Percentiles rank a stretch among this genome's conserved stretches.
Conservation (phyloP, 2,797 vertebrate species). For the Scomberomorus guttatus region DNA sequence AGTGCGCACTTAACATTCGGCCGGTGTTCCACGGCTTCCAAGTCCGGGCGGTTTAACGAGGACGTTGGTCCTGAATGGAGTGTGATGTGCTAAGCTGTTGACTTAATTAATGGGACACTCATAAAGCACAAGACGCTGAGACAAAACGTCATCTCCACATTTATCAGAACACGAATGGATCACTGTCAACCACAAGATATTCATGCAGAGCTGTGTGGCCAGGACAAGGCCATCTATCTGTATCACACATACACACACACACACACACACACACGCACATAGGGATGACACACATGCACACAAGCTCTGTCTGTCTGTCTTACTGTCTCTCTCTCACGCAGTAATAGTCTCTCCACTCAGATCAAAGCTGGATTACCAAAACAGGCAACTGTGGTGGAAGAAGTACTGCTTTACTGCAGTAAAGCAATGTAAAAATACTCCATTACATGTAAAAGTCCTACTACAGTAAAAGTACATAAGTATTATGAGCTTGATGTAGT, state of each 20-base stretch:
- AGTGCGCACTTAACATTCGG: conserved; percentile 1
- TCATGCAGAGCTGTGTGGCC: not conserved
- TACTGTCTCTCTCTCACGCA: no score
- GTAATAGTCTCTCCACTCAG: no score
- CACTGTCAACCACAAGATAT: not conserved
- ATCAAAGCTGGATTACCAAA: no score
- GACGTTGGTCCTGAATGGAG: not conserved
- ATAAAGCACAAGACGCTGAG: conserved; percentile 8
- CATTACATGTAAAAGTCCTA: no score
- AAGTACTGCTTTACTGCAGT: no score
- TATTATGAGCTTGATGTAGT: no score
- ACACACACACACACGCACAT: conserved; percentile 75
- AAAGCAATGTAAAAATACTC: no score
- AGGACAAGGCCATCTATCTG: not conserved
- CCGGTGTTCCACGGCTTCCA: not conserved
- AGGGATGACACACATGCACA: conserved; percentile 51
- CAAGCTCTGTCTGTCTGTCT: not conserved
- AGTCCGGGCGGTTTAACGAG: not conserved
- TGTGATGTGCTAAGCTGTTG: conserved; percentile 11
- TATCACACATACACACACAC: conserved; percentile 70
- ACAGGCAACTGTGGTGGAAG: no score
- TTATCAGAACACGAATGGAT: conserved; percentile 17
- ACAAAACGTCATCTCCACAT: not conserved
- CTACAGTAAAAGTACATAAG: no score
- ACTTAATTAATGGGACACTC: conserved; percentile 36